Evolutionary conservation across 2,113 vertebrate species (phyloP), one percentile per base, ranked within the genome.

Genomic region (Bujurquina vittata): DNA sequence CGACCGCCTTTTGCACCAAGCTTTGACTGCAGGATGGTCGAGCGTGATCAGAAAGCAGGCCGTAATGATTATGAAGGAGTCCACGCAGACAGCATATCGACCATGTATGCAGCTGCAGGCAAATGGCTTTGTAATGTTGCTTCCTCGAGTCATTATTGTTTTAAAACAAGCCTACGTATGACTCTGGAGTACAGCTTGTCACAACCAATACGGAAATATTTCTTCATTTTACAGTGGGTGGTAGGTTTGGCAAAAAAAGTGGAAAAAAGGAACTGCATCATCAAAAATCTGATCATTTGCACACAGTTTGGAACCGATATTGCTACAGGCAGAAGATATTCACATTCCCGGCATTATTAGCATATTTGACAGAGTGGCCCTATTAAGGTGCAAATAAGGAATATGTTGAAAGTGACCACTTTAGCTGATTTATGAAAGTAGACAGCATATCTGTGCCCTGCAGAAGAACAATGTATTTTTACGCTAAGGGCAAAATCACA

Each of bases 281-380:
- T 43, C 12, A 43, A 40, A 43, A 12, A 43, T 49, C 46, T 17
- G 15, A 49, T 49, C 4, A 49, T 49, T 49, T 49, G 15, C 5
- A 72, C 52, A 72, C 29, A 3, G 26, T 54, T 72, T n/a, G 26
- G 46, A 6, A 49, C 17, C 12, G 6, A 55, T 14, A 11, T 29
- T 22, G 5, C 26, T 35, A 33, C 56, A 23, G 1, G 31, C 52
- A 79, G 37, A 1, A 26, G 12, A 37, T 15, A 31, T 79, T 46
- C 55, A 14, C 1, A 1, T 33, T 5, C 4, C 40, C 11, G 5
- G 17, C 23, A 7, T 87, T 20, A 81, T 77, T 84, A 78, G 20
- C 75, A 81, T 79, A 56, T 75, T 69, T 79, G 82, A 75, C 22
- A 5, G 77, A 84, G 73, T 11, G 65, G 11, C 60, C 54, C 37